Conservation (phyloP, 2,113 vertebrate genomes). For the Morone chrysops region DNA sequence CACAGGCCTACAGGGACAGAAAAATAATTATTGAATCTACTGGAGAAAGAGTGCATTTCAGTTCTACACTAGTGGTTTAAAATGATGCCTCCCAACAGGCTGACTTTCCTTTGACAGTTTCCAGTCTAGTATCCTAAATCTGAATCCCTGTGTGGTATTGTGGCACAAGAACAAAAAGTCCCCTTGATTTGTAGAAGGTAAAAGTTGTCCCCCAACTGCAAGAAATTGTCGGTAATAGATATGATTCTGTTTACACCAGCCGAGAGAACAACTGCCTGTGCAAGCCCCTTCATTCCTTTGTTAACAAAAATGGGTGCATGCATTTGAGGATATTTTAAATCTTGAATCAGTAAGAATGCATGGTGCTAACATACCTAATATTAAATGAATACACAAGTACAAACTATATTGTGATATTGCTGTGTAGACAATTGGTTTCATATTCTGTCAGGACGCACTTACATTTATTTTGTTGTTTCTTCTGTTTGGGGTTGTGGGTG, state of each 20-base stretch:
- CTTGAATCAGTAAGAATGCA: background rate
- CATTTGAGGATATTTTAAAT: background rate
- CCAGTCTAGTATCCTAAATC: conserved; percentile 1
- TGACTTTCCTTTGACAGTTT: conserved; percentile 18
- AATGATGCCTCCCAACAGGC: background rate
- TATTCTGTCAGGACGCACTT: background rate
- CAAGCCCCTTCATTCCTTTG: background rate
- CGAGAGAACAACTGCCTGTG: background rate
- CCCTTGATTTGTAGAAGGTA: background rate
- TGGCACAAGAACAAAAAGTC: background rate
- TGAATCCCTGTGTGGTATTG: background rate
- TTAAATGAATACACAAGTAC: background rate
- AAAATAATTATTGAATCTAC: background rate
- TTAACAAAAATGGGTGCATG: background rate
- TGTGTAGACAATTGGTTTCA: background rate
- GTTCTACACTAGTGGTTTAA: conserved; percentile 5
- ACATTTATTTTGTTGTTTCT: background rate
- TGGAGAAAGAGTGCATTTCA: conserved; percentile 17
- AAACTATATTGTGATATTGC: background rate
- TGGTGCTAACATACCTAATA: background rate
- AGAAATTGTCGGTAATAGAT: background rate
- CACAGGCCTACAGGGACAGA: conserved; percentile 85
- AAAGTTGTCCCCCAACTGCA: background rate
- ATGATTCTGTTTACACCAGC: background rate
- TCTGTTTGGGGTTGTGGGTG: background rate